These are phyloP conservation scores for Drosophila tristis DNA, from an alignment of 1,140 invertebrate genomes.

Conservation along the genomic window DNA sequence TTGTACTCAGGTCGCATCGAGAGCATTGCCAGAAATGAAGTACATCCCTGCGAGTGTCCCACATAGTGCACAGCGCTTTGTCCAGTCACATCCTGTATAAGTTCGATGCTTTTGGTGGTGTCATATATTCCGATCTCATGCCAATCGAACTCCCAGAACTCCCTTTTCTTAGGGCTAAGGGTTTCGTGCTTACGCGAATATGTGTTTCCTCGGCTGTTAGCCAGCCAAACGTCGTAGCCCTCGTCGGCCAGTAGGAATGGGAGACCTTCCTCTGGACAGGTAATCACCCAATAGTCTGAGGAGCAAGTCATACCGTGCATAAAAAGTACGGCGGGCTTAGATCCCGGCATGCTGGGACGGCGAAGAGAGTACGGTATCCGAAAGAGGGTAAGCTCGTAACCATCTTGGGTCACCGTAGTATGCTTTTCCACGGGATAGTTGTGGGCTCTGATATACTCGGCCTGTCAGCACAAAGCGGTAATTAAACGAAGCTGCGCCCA, in stretches of 20 bases:
- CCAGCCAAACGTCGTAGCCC: conserved; percentile 89
- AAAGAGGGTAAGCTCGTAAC: conserved; percentile 85
- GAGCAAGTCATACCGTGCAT: conserved; percentile 91
- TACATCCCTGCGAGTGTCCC: conserved; percentile 29
- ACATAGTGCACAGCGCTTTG: conserved; percentile 15
- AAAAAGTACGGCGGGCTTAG: conserved; percentile 85
- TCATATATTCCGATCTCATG: conserved; percentile 35
- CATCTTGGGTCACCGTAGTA: conserved; percentile 84
- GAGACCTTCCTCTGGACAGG: conserved; percentile 86
- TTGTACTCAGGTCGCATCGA: conserved; percentile 20
- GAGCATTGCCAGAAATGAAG: conserved; percentile 14
- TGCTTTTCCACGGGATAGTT: conserved; percentile 86
- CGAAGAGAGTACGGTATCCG: conserved; percentile 53
- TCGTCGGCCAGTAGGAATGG: conserved; percentile 86
- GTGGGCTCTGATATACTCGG: conserved; percentile 61
- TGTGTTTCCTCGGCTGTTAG: conserved; percentile 40
- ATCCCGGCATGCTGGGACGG: background rate
- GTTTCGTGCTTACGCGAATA: conserved; percentile 8
- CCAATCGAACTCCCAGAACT: conserved; percentile 21
- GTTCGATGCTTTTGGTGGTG: conserved; percentile 15
- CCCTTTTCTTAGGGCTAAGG: background rate
- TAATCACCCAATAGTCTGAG: conserved; percentile 88
- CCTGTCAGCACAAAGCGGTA: background rate
- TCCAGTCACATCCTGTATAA: background rate
- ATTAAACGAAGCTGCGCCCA: too few species aligned